These are phyloP conservation scores for Sphaerodactylus townsendi DNA, from an alignment of 2,113 vertebrate genomes.

Conservation along the genomic window DNA sequence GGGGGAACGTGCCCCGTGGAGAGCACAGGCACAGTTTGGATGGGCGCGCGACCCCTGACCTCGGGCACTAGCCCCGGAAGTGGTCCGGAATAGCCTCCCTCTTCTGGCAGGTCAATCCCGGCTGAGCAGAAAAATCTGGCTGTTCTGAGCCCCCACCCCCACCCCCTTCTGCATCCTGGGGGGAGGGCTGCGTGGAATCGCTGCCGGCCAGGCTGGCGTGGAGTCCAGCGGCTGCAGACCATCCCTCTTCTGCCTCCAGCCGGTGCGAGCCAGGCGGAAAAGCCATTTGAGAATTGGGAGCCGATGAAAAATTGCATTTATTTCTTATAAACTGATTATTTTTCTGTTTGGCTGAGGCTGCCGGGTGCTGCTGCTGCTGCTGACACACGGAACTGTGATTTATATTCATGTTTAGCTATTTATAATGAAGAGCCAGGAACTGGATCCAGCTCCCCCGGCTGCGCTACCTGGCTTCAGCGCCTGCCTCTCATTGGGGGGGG, in stretches of 20 bases:
- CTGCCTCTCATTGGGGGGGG: not conserved
- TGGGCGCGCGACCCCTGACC: too few relatives aligned
- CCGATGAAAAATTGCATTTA: not conserved
- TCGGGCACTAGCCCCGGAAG: too few relatives aligned
- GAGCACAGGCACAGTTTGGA: too few relatives aligned
- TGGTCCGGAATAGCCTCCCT: too few relatives aligned
- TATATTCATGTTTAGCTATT: constrained; percentile 1
- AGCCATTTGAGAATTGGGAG: not conserved
- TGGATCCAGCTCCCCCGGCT: too few relatives aligned
- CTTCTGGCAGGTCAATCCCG: too few relatives aligned
- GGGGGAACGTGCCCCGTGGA: too few relatives aligned
- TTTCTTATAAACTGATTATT: constrained; percentile 24
- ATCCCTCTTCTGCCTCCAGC: not conserved
- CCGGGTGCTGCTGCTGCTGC: constrained; percentile 7
- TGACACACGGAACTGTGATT: constrained; percentile 14
- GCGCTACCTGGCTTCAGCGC: not conserved
- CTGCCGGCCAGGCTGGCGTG: too few relatives aligned
- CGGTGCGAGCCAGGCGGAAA: not conserved
- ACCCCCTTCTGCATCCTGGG: too few relatives aligned
- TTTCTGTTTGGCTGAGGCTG: constrained; percentile 15
- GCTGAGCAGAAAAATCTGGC: not conserved
- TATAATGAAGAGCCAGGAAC: not conserved
- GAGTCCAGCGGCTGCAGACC: too few relatives aligned
- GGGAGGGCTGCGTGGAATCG: accelerated
- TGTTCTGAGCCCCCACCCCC: too few relatives aligned